phyloP scores from a whole-genome alignment of 2,888 invertebrate genomes.

The Polylopha cassiicola region DNA sequence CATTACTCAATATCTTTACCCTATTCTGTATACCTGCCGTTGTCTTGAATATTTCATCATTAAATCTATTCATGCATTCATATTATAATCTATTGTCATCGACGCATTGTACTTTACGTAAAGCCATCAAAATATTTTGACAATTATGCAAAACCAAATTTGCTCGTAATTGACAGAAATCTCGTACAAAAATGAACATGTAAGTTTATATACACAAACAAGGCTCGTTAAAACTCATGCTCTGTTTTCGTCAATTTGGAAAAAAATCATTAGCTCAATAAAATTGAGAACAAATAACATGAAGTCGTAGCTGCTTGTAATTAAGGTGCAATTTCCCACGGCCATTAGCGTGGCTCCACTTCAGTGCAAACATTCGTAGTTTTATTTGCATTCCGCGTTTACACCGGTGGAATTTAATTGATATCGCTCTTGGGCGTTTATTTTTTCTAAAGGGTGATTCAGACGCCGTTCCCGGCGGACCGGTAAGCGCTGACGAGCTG shows the following conservation, averaged over 20 bases:
- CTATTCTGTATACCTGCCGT: no score
- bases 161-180: no score
- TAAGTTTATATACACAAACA: background rate
- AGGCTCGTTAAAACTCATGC: background rate
- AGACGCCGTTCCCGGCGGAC: slow-evolving; percentile 16
- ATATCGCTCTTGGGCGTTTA: slow-evolving; percentile 29
- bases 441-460: slow-evolving; percentile 25
- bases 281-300: background rate
- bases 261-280: background rate
- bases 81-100: no score
- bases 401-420: slow-evolving; percentile 45
- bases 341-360: slow-evolving; percentile 17
- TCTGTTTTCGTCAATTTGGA: background rate
- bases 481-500: slow-evolving; percentile 6
- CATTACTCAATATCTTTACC: no score
- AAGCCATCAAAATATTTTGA: no score
- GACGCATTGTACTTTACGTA: no score
- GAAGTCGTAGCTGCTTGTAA: background rate
- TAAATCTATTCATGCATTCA: no score
- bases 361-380: slow-evolving; percentile 29
- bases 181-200: no score
- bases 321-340: slow-evolving; percentile 12
- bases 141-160: no score
- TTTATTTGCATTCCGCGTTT: slow-evolving; percentile 48
- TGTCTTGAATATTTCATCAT: no score